Evolutionary conservation across 2,888 invertebrate genomes (phyloP).

Genomic region (Epirrita christyi): DNA sequence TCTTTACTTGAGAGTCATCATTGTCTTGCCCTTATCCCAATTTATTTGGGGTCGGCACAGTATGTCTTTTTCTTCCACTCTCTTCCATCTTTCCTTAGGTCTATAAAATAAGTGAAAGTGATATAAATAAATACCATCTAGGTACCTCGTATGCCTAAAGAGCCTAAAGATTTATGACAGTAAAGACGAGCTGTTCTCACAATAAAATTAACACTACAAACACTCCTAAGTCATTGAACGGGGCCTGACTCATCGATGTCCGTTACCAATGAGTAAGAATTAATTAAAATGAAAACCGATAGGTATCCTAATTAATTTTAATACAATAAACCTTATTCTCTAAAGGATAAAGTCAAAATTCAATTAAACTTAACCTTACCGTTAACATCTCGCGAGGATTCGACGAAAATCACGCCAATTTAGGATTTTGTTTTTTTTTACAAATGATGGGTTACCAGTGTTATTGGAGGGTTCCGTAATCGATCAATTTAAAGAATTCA

Average conservation of each 20-base stretch:
- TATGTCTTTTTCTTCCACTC: too few relatives aligned
- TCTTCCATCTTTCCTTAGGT: too few relatives aligned
- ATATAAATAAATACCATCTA: too few relatives aligned
- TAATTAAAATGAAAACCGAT: constrained; percentile 74
- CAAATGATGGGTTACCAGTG: constrained; percentile 24
- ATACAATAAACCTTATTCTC: constrained; percentile 49
- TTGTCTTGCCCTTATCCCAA: too few relatives aligned
- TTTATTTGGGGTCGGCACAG: too few relatives aligned
- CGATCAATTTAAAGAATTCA: neutral
- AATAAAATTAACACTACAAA: constrained; percentile 16
- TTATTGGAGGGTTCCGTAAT: constrained; percentile 9
- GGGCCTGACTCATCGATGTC: constrained; percentile 66
- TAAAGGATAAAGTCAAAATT: constrained; percentile 49
- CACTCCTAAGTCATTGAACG: constrained; percentile 42
- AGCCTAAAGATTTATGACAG: constrained; percentile 2
- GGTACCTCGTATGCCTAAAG: too few relatives aligned
- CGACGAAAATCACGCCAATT: constrained; percentile 68
- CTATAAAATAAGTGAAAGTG: too few relatives aligned
- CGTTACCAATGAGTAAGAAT: constrained; percentile 79
- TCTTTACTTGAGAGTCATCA: too few relatives aligned
- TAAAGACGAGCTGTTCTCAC: constrained; percentile 22
- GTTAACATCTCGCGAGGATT: constrained; percentile 63
- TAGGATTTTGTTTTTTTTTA: constrained; percentile 61
- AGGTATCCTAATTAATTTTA: constrained; percentile 42
- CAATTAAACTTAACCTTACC: constrained; percentile 46